Base-by-base conservation (phyloP, 2,797 vertebrate species). In the Anguilla pacifica region DNA sequence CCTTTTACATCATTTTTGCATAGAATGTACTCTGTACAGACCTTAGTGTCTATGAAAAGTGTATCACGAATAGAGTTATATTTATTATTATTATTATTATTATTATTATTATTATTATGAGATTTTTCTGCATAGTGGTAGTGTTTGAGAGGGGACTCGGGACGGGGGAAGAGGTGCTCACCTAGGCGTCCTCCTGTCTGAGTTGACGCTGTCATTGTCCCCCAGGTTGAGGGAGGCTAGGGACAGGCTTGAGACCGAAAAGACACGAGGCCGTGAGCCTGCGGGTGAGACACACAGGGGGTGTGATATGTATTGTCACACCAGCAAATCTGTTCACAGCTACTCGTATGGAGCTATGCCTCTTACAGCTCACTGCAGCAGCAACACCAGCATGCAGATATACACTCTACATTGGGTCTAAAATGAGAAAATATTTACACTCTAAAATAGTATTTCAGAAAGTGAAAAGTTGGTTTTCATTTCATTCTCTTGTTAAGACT, bases 211-310 rank as follows among this genome's bases (percentile, higher is more conserved):
- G 89, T 98, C 97, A 3, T 93, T 97, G 92, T 99, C 97, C 28
- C 96, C 97, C 89, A 98, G 96, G 94, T 97, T 98, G 91, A 99
- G 96, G 3, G 98, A 99, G 22, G 98, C 98, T 95, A 99, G 91
- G 88, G 98, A 98, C 89, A 99, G 95, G 90, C 98, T 98, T 72
- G 98, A 99, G 90, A 98, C 98, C n/a, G 97, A 97, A 95, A 96
- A 97, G 89, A 97, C 96, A 94, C 94, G 95, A 91, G 97, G 96
- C 92, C 96, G 95, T 93, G 97, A 97, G 86, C 96, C 97, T 97
- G 93, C 89, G 94, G 82, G 91, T 90, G 49, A 53, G 59, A 91
- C 92, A 94, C 91, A 94, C 88, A 92, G 89, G 92, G 90, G 85
- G 88, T 88, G 39, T 11, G 39, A 87, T 0, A 53, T 17, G 31